Percentiles rank a stretch among this genome's conserved stretches.
phyloP scores from a whole-genome alignment of 2,888 invertebrate species.

The Drepana falcataria region DNA sequence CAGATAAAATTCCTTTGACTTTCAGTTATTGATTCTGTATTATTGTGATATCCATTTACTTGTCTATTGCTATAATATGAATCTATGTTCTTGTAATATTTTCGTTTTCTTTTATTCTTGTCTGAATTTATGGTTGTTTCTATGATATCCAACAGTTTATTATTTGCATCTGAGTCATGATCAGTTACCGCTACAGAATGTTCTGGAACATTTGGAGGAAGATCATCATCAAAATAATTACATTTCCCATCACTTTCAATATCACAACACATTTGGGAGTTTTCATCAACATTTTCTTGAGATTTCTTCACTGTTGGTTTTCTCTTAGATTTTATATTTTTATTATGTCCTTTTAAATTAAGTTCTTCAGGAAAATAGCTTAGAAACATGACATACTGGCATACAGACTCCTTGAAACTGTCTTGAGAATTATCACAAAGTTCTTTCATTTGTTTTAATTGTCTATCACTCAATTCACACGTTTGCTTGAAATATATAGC shows the following conservation, averaged over 20 bases:
- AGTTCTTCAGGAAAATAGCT: constrained; percentile 29
- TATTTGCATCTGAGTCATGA: neutral
- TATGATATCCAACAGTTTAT: neutral
- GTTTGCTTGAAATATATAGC: constrained; percentile 53
- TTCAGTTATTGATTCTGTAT: constrained; percentile 3
- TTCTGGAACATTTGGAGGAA: neutral
- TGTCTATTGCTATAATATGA: constrained; percentile 2
- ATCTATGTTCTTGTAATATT: constrained; percentile 1
- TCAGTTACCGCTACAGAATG: neutral
- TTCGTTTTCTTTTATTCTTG: neutral
- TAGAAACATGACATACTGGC: constrained; percentile 38
- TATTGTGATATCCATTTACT: constrained; percentile 1
- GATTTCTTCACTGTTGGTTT: neutral
- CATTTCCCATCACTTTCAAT: neutral
- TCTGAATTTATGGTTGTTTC: neutral
- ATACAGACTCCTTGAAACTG: constrained; percentile 32
- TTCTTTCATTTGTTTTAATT: constrained; percentile 14
- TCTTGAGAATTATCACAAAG: neutral
- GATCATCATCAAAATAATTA: neutral
- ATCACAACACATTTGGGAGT: neutral
- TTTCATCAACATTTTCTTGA: neutral
- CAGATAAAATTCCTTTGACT: constrained; percentile 32
- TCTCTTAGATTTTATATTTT: neutral
- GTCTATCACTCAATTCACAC: constrained; percentile 48
- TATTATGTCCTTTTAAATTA: constrained; percentile 2